Base-by-base conservation (phyloP, 2,113 vertebrate genomes). In the Chinchilla lanigera region DNA sequence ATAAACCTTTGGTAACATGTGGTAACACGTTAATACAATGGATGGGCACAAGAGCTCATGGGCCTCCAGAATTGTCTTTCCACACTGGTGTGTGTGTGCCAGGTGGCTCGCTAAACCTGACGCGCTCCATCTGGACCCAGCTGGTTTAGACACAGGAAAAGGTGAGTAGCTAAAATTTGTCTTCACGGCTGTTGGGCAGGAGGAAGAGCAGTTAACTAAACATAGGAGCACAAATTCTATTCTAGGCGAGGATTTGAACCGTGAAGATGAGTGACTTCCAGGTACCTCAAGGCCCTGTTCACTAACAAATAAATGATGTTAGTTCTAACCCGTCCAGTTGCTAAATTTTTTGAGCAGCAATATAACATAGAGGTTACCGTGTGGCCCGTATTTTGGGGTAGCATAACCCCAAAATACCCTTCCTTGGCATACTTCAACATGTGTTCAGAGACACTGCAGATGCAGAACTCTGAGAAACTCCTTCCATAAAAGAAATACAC, bases 61-160 rank as follows among this genome's bases (percentile, higher is more conserved):
- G 58, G 65, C 8, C 61, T 9, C 38, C 35, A 8, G n/a, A 3
- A 12, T 20, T 28, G 13, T 82, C 54, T n/a, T 19, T 41, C 20
- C 20, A 13, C 8, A 3, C 41, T 19, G 47, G 61, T 13, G 16
- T 24, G 41, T 19, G 33, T 2, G 1, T 17, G 0, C 28, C 35
- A 20, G 44, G 54, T 61, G 35, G 26, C 65, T 20, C 12, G 7
- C 84, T 7, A 13, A 28, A 14, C 71, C 30, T 7, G 3, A 10
- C 0, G 33, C 24, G 0, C 8, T 7, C 10, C 86, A 30, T 30
- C 22, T 33, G 81, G 38, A n/a, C 86, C 41, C 4, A 1, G 10
- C 71, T 52, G 4, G 0, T 33, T 22, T 16, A 50, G 38, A 33
- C 7, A 6, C 12, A 20, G 1, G 19, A 14, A 28, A 65, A 93